Conservation (phyloP, 2,113 vertebrate species). For the Hyaena hyaena region DNA sequence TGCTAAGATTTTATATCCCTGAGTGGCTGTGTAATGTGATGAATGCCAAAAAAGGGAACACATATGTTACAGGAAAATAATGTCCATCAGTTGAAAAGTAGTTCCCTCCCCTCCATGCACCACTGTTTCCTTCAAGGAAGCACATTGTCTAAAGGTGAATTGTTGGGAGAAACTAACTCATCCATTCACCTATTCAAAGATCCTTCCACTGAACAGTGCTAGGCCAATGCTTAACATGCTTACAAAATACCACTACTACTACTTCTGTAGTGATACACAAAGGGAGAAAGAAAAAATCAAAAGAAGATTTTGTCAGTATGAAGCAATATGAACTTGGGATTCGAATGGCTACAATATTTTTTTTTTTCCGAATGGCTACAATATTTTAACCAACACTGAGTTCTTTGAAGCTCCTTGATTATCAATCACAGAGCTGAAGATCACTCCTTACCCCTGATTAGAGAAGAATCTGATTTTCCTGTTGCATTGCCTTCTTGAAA, state of each 20-base stretch:
- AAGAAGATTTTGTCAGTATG: conserved; percentile 68
- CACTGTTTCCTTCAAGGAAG: background rate
- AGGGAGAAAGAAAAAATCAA: conserved; percentile 24
- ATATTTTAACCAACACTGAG: conserved; percentile 54
- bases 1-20: background rate
- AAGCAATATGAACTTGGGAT: conserved; percentile 63
- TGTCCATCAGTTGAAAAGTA: background rate
- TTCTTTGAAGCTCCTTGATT: conserved; percentile 67
- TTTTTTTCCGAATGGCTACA: conserved; percentile 43
- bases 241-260: conserved; percentile 46
- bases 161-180: conserved; percentile 59
- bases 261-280: background rate
- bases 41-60: background rate
- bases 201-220: background rate
- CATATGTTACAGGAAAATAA: background rate
- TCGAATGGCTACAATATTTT: conserved; percentile 63
- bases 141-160: background rate
- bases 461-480: conserved; percentile 71
- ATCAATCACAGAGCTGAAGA: conserved; percentile 69
- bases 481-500: conserved; percentile 67
- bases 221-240: conserved; percentile 54
- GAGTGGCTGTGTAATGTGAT: conserved; percentile 38
- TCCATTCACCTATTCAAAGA: conserved; percentile 53
- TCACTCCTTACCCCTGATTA: conserved; percentile 62
- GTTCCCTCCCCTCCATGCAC: background rate